Evolutionary conservation across 2,113 vertebrate genomes (phyloP).

Genomic region (Picathartes gymnocephalus): DNA sequence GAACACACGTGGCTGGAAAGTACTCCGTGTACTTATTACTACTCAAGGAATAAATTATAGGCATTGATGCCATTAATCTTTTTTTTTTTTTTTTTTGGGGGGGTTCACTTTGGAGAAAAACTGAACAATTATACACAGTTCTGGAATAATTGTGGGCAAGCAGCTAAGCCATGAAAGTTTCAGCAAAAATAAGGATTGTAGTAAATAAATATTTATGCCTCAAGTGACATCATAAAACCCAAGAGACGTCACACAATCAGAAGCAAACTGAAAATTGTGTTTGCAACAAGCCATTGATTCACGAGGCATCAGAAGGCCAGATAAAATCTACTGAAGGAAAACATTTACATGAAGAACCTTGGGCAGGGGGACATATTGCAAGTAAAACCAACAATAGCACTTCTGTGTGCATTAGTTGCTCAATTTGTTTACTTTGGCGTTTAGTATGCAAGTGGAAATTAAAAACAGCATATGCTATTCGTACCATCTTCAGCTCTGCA

Average conservation of each 20-base stretch:
- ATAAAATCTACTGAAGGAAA: neutral
- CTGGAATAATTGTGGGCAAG: neutral
- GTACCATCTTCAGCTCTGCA: neutral
- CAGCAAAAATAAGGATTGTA: neutral
- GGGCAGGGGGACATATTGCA: neutral
- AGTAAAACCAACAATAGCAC: neutral
- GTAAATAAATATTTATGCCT: neutral
- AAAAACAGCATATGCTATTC: neutral
- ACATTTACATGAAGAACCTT: neutral
- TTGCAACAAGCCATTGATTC: neutral
- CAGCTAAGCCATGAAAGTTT: neutral
- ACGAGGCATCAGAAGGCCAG: neutral
- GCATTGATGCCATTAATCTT: constrained; percentile 22
- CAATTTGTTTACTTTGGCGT: neutral
- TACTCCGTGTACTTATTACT: constrained; percentile 40
- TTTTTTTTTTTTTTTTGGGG: neutral
- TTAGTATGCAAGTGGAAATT: neutral
- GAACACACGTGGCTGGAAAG: constrained; percentile 33
- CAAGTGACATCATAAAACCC: neutral
- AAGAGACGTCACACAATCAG: neutral
- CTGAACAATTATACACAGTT: neutral
- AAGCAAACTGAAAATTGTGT: neutral
- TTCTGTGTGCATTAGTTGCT: neutral
- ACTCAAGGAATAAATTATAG: constrained; percentile 35
- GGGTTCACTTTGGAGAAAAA: constrained; percentile 17